Conservation (phyloP, 2,888 invertebrate species). For the Dichetophora obliterata region DNA sequence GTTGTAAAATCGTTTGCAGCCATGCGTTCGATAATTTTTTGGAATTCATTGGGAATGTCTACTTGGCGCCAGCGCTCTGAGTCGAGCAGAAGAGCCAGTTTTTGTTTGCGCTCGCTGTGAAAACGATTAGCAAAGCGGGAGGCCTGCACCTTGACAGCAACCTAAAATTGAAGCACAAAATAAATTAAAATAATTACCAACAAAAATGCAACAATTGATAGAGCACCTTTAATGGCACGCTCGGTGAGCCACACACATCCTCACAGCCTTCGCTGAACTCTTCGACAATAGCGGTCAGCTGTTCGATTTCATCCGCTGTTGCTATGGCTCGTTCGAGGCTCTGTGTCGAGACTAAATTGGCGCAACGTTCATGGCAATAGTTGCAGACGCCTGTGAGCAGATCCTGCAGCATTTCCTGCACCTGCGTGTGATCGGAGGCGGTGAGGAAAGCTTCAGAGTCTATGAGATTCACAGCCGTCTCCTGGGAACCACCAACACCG, state of each 20-base stretch:
- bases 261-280: constrained; percentile 84
- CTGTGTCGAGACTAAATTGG: constrained; percentile 86
- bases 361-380: constrained; percentile 92
- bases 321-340: constrained; percentile 79
- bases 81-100: constrained; percentile 87
- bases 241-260: constrained; percentile 79
- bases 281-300: constrained; percentile 82
- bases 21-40: constrained; percentile 83
- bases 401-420: constrained; percentile 81
- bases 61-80: constrained; percentile 94
- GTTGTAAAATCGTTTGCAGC: constrained; percentile 68
- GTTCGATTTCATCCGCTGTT: constrained; percentile 81
- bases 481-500: constrained; percentile 57
- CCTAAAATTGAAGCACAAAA: constrained; percentile 33
- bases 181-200: neutral
- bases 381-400: constrained; percentile 87
- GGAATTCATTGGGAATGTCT: constrained; percentile 91
- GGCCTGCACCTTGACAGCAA: constrained; percentile 89
- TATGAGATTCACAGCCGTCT: constrained; percentile 71
- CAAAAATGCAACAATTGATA: neutral
- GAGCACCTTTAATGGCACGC: constrained; percentile 80
- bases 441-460: constrained; percentile 80
- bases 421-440: constrained; percentile 77
- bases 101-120: constrained; percentile 88
- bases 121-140: constrained; percentile 92